Evolutionary conservation across 2,888 invertebrate species (phyloP).

Genomic region (Hesperia comma): DNA sequence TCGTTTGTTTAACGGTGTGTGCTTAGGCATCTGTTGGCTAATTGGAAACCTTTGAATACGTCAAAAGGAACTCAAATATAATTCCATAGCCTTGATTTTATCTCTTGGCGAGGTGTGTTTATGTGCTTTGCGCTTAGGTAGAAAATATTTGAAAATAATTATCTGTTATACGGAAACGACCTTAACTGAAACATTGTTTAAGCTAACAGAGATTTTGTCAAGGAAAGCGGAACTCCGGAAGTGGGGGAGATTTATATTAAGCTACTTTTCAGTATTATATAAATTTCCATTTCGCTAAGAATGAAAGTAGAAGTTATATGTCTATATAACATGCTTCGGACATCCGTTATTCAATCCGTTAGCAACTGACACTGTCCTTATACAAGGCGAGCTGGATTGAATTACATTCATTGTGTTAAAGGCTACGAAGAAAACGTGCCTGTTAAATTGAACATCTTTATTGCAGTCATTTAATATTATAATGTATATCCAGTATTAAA

Average conservation of each 20-base stretch:
- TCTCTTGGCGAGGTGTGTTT: neutral
- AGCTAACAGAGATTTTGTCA: constrained; percentile 13
- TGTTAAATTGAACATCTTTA: neutral
- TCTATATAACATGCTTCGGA: constrained; percentile 5
- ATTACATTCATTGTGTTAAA: constrained; percentile 6
- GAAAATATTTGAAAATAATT: constrained; percentile 7
- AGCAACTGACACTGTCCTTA: constrained; percentile 26
- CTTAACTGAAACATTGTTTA: constrained; percentile 5
- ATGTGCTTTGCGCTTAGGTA: neutral
- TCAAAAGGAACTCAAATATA: neutral
- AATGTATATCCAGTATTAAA: too few relatives aligned
- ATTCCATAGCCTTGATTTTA: constrained; percentile 7
- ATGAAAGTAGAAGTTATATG: constrained; percentile 8
- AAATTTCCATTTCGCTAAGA: constrained; percentile 13
- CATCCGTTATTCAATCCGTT: constrained; percentile 30
- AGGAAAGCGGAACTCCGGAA: constrained; percentile 23
- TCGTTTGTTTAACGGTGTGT: neutral
- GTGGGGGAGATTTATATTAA: neutral
- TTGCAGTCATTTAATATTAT: neutral
- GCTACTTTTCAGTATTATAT: neutral
- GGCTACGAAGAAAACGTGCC: neutral
- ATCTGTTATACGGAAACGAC: constrained; percentile 13
- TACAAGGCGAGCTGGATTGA: constrained; percentile 10
- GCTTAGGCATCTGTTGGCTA: neutral
- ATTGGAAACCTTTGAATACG: neutral